These are phyloP conservation scores for Pterobdella sp. DNA, from an alignment of 2,888 invertebrate species.

Conservation along the genomic window DNA sequence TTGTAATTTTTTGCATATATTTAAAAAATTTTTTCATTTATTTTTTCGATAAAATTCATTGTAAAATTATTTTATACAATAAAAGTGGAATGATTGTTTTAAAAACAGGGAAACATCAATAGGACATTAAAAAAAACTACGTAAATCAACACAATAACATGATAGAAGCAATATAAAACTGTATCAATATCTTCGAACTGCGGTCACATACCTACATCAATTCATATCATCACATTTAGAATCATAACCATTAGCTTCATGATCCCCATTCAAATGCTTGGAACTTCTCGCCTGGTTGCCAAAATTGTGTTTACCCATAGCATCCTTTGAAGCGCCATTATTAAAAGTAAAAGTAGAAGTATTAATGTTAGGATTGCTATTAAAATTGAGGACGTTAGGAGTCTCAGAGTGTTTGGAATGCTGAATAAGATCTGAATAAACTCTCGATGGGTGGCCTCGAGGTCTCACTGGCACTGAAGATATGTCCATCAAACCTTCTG, in stretches of 20 bases:
- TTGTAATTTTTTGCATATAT: too few species aligned
- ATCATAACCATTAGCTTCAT: background rate
- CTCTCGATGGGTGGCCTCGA: conserved; percentile 37
- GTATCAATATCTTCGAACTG: too few species aligned
- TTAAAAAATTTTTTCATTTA: too few species aligned
- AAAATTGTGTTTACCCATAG: background rate
- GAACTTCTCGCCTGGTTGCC: background rate
- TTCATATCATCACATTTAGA: too few species aligned
- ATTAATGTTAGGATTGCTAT: background rate
- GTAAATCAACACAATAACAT: too few species aligned
- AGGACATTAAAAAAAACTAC: too few species aligned
- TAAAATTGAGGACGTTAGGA: conserved; percentile 21
- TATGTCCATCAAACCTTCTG: conserved; percentile 37
- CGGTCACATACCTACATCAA: too few species aligned
- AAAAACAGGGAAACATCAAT: too few species aligned
- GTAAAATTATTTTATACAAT: too few species aligned
- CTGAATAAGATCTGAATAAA: conserved; percentile 35
- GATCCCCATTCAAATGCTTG: background rate
- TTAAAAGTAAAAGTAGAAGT: background rate
- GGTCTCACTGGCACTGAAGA: conserved; percentile 37
- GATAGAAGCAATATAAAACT: too few species aligned
- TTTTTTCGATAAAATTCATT: too few species aligned
- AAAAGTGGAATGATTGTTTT: too few species aligned
- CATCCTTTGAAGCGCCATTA: background rate
- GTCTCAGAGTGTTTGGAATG: conserved; percentile 19